Conservation (phyloP, 2,888 invertebrate species). For the Odontothrips loti region DNA sequence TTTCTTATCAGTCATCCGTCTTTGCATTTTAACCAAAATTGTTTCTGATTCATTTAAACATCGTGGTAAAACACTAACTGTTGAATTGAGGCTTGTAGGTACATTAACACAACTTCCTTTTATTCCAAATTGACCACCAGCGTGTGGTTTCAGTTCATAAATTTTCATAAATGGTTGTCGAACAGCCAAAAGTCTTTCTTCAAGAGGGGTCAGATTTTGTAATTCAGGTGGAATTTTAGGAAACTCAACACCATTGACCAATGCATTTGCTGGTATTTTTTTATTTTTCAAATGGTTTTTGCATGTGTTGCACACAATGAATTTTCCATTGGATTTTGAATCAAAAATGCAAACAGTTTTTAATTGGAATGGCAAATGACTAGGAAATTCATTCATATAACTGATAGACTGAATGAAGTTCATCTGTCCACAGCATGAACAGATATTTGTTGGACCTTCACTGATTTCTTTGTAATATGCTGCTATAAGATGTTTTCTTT, state of each 20-base stretch:
- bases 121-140: too few species aligned
- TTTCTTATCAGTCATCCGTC: too few species aligned
- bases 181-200: constrained; percentile 32
- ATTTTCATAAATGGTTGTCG: neutral
- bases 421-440: neutral
- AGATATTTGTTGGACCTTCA: neutral
- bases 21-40: too few species aligned
- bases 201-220: constrained; percentile 30
- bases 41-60: too few species aligned
- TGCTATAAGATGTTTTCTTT: neutral
- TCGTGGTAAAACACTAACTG: too few species aligned
- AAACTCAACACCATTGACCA: constrained; percentile 24
- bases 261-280: neutral
- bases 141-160: neutral
- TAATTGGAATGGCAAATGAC: neutral
- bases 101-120: too few species aligned
- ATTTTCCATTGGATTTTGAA: neutral
- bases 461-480: neutral
- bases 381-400: neutral
- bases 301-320: neutral
- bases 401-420: neutral
- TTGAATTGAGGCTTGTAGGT: too few species aligned
- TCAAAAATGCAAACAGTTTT: neutral
- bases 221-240: constrained; percentile 29
- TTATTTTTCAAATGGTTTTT: neutral